These are phyloP conservation scores for Turdus rufiventris DNA, from an alignment of 2,113 vertebrate genomes.

Conservation along the genomic window DNA sequence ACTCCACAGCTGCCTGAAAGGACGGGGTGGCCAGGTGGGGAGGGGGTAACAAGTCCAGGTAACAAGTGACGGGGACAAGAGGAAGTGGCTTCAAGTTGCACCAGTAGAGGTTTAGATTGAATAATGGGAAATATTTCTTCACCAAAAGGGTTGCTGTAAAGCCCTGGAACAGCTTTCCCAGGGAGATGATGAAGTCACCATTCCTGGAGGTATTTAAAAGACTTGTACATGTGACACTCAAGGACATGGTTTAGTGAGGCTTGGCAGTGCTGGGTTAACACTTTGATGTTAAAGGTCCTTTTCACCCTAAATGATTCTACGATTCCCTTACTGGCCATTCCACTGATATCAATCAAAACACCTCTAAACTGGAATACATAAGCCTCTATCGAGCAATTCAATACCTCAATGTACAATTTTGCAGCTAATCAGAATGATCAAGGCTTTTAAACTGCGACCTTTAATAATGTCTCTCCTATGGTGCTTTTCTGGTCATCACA, in stretches of 20 bases:
- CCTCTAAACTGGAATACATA: neutral
- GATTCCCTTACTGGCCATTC: slow-evolving; percentile 5
- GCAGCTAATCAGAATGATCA: neutral
- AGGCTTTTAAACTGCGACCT: neutral
- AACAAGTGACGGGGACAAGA: neutral
- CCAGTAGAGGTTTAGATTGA: neutral
- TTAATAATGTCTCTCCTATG: neutral
- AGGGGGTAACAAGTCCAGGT: neutral
- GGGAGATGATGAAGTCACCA: neutral
- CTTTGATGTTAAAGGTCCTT: neutral
- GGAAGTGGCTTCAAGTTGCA: neutral
- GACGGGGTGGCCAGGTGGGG: fast-evolving
- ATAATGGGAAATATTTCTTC: neutral
- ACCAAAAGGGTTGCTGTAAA: neutral
- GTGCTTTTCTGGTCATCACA: neutral
- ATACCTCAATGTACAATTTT: neutral
- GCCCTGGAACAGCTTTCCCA: neutral
- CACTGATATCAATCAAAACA: slow-evolving; percentile 9
- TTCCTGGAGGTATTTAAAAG: neutral
- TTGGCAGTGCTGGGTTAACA: neutral
- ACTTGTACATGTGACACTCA: neutral
- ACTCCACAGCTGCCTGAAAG: fast-evolving
- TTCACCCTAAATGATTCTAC: neutral
- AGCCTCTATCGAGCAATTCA: neutral
- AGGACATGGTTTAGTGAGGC: neutral